Conservation (phyloP, 2,797 vertebrate genomes). For the Lacerta viridis region DNA sequence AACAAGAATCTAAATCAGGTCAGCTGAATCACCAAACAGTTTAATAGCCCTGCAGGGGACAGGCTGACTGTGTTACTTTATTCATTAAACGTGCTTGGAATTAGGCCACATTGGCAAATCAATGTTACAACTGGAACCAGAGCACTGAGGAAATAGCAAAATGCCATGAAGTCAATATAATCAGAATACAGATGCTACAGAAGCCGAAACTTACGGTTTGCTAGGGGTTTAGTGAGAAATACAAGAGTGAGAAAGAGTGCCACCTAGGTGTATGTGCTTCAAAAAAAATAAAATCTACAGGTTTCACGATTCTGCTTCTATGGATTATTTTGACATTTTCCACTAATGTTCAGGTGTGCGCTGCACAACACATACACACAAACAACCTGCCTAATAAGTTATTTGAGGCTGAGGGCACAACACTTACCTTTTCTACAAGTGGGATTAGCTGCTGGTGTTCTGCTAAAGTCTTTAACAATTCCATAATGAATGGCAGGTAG, state of each 20-base stretch:
- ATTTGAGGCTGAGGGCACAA: not conserved
- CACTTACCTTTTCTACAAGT: constrained; percentile 94
- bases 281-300: not conserved
- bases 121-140: not conserved
- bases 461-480: constrained; percentile 96
- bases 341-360: not conserved
- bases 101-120: constrained; percentile 19
- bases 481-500: constrained; percentile 98
- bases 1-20: constrained; percentile 1
- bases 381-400: fast-evolving
- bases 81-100: constrained; percentile 14
- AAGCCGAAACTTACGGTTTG: not conserved
- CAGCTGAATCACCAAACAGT: not conserved
- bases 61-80: constrained; percentile 17
- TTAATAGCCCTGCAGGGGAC: constrained; percentile 17
- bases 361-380: not conserved
- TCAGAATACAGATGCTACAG: not conserved
- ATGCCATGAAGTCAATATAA: not conserved
- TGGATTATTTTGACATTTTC: not conserved
- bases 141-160: not conserved
- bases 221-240: too few relatives aligned
- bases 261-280: constrained; percentile 46
- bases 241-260: constrained; percentile 3
- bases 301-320: not conserved
- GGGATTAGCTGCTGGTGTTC: constrained; percentile 98